Conservation (phyloP, 2,888 invertebrate species). For the Plebejus anna region DNA sequence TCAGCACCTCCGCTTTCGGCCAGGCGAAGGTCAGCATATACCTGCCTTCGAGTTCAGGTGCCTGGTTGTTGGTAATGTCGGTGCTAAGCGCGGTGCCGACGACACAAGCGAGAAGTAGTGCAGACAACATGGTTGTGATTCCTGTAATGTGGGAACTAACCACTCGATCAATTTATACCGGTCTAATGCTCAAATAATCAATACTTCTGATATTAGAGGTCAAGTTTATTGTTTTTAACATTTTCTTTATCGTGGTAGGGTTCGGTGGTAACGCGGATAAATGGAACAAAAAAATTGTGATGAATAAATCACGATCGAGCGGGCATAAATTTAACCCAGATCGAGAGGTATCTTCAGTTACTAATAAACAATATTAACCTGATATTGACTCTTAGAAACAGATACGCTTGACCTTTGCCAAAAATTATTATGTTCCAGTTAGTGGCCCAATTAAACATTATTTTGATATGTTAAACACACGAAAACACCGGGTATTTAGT, state of each 20-base stretch:
- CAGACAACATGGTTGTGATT: background rate
- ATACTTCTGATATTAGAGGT: background rate
- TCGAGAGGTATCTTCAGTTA: too few relatives aligned
- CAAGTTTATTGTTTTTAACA: background rate
- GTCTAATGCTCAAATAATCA: background rate
- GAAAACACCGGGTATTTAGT: too few relatives aligned
- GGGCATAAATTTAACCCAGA: too few relatives aligned
- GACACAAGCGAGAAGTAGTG: background rate
- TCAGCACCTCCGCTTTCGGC: background rate
- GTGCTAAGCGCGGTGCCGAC: background rate
- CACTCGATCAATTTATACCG: background rate
- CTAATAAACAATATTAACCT: too few relatives aligned
- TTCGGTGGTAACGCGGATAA: too few relatives aligned
- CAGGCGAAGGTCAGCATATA: background rate
- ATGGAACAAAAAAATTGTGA: too few relatives aligned
- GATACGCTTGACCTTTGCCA: background rate
- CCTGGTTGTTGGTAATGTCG: constrained; percentile 1
- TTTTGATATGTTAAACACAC: background rate
- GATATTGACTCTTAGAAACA: background rate
- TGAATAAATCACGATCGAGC: too few relatives aligned
- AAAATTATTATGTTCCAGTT: background rate
- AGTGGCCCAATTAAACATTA: background rate
- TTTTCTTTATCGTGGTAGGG: background rate
- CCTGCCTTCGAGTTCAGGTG: background rate
- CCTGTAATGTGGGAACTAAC: background rate